A percentile compares a stretch with the other conserved stretches of the same genome.
These are phyloP conservation scores for Adelphocoris suturalis DNA, from an alignment of 2,888 invertebrate genomes.

Conservation along the genomic window DNA sequence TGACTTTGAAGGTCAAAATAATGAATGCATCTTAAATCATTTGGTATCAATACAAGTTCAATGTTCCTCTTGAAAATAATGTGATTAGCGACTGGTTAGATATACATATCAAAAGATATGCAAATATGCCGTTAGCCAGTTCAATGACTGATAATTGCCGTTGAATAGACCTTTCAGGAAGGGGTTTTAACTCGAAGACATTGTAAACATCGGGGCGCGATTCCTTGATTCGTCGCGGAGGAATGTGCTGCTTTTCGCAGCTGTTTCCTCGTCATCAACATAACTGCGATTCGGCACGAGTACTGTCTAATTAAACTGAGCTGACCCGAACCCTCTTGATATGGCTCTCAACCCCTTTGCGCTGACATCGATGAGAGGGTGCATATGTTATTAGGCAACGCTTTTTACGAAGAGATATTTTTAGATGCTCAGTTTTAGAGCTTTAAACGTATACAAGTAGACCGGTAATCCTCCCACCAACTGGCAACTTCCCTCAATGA, in stretches of 20 bases:
- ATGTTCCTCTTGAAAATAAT: background rate
- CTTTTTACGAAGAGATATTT: background rate
- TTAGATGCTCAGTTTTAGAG: too few relatives aligned
- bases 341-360: background rate
- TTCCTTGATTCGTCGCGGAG: constrained; percentile 43
- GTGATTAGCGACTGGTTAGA: constrained; percentile 9
- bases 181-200: background rate
- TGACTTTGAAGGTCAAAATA: too few relatives aligned
- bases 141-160: constrained; percentile 42
- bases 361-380: constrained; percentile 24
- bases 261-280: constrained; percentile 49
- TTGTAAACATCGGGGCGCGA: constrained; percentile 45
- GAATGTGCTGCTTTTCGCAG: constrained; percentile 3
- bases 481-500: too few relatives aligned
- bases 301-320: constrained; percentile 49
- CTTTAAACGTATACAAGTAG: too few relatives aligned
- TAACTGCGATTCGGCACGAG: constrained; percentile 58
- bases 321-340: background rate
- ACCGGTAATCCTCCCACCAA: too few relatives aligned
- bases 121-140: background rate
- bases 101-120: constrained; percentile 47
- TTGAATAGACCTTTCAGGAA: constrained; percentile 27
- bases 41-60: background rate
- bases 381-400: constrained; percentile 40
- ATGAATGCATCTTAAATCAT: background rate